Evolutionary conservation across 1,140 invertebrate species (phyloP), one percentile per base, ranked within the genome.

Genomic region (Caenorhabditis brenneri): DNA sequence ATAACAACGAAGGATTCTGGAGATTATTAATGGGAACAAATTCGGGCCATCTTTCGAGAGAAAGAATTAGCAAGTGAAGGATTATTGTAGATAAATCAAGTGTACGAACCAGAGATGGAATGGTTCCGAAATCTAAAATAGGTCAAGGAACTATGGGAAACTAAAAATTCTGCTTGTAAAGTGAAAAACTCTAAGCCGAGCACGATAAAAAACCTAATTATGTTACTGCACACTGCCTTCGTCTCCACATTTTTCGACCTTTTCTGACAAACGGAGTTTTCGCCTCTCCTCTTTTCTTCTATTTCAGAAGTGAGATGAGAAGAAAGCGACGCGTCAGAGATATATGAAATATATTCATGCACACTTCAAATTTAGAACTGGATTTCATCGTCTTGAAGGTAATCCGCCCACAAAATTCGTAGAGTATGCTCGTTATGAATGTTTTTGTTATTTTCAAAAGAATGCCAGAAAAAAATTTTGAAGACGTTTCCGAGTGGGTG

Each of bases 191-290:
- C 1, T 10, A 36, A 46, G 65, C 36, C n/a, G 9, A 74, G 36
- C 36, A 27, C 53, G 33, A 42, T 36, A 6, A 42, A 42, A 74
- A 74, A 74, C 65, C 65, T 74, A 74, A 74, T 74, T 42, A 74
- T 74, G 65, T 46, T 36, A 74, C 65, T 24, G 65, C 58, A 36
- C 58, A 42, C 65, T 24, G 65, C 65, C 36, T 74, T 36, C 58
- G n/a, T 65, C n/a, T 39, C 33, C 10, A n/a, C 16, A 29, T 74
- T 39, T 46, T 46, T 42, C 65, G 36, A 74, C 65, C 29, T 65
- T 65, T 65, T 65, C 31, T 10, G 29, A 36, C 0, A 24, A 24
- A 42, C 65, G 7, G 10, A 33, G 15, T 9, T 42, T 19, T 74
- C 12, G 10, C 15, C 33, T 10, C 24, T 74, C n/a, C 9, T 46